phyloP scores from a whole-genome alignment of 1,140 invertebrate genomes.

The Charaxes varanes region DNA sequence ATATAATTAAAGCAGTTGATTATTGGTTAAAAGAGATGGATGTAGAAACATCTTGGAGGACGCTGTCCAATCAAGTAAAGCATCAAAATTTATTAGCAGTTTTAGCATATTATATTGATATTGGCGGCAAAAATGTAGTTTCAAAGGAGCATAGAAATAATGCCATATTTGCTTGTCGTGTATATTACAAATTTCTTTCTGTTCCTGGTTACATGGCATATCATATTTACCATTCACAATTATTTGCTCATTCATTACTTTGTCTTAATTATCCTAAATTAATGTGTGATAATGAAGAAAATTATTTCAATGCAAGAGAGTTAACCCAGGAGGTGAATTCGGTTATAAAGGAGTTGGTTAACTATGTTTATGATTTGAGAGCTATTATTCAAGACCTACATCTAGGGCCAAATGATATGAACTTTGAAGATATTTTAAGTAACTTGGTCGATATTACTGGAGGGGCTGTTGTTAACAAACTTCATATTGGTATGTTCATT shows the following conservation, averaged over 20 bases:
- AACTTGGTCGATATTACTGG: conserved; percentile 54
- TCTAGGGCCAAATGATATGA: conserved; percentile 47
- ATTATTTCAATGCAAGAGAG: conserved; percentile 41
- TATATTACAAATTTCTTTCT: conserved; percentile 55
- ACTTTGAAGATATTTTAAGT: conserved; percentile 62
- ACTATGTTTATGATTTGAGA: conserved; percentile 44
- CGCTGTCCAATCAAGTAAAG: conserved; percentile 36
- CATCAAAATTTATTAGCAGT: conserved; percentile 47
- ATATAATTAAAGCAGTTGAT: conserved; percentile 32
- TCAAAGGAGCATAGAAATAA: conserved; percentile 42
- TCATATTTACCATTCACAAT: conserved; percentile 62
- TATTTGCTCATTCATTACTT: conserved; percentile 51
- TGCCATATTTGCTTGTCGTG: conserved; percentile 45
- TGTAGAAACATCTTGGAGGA: conserved; percentile 49
- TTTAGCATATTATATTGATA: conserved; percentile 49
- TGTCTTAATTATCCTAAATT: conserved; percentile 51
- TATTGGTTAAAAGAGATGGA: conserved; percentile 29
- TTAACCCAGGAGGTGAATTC: conserved; percentile 46
- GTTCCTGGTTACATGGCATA: conserved; percentile 60
- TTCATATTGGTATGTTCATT: conserved; percentile 45
- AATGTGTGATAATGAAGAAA: conserved; percentile 51
- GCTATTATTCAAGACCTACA: conserved; percentile 37
- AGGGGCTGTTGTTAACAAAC: conserved; percentile 45
- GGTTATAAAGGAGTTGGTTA: conserved; percentile 35
- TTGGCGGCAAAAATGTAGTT: conserved; percentile 47